phyloP scores from a whole-genome alignment of 37 sponge, comb jelly and placozoan species.

The Amphimedon queenslandica region DNA sequence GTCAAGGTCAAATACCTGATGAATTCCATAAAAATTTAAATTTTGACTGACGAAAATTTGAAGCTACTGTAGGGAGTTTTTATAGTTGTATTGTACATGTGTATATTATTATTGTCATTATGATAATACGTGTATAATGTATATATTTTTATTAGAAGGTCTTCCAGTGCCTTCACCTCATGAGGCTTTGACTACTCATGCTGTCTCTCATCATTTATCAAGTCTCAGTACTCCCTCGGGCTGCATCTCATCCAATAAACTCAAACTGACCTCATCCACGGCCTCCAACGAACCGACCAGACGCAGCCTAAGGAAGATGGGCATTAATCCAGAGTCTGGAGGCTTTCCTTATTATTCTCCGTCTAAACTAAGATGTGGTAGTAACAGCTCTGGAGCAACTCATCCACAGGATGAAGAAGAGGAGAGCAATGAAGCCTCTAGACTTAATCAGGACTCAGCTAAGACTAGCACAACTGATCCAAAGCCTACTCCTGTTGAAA shows the following conservation, averaged over 20 bases:
- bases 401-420: neutral
- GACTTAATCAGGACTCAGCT: too few species aligned
- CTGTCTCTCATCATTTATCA: neutral
- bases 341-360: slow-evolving; percentile 64
- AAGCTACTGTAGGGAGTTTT: too few species aligned
- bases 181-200: neutral
- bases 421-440: neutral
- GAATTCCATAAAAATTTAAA: too few species aligned
- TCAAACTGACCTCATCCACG: neutral
- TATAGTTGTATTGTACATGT: too few species aligned
- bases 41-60: too few species aligned
- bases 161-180: neutral
- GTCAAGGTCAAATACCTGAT: too few species aligned
- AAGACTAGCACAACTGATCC: too few species aligned
- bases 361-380: slow-evolving; percentile 15
- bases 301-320: slow-evolving; percentile 56
- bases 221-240: neutral
- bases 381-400: neutral
- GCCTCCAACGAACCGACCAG: slow-evolving; percentile 12
- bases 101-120: too few species aligned
- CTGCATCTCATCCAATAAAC: neutral
- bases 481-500: too few species aligned
- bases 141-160: neutral
- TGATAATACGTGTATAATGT: neutral
- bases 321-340: slow-evolving; percentile 24